These are phyloP conservation scores for Brachionus koreanus DNA, from an alignment of 1,140 invertebrate species.

Conservation along the genomic window DNA sequence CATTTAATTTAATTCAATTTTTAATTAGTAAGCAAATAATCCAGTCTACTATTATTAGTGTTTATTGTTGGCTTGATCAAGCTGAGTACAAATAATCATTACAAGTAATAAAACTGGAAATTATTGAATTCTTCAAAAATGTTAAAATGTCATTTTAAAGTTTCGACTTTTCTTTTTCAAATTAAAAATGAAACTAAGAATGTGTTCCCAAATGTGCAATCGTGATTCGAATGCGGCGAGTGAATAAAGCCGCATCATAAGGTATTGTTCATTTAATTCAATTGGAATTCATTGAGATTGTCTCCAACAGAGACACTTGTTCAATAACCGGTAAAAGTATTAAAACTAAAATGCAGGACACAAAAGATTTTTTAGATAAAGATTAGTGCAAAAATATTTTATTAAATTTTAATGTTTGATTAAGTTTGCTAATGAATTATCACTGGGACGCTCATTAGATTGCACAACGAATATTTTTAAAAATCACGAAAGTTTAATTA, in stretches of 20 bases:
- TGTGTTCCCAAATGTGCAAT: background rate
- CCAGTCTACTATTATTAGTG: no score
- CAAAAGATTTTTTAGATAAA: background rate
- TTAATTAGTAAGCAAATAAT: no score
- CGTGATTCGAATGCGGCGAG: background rate
- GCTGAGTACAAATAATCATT: no score
- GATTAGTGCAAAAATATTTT: background rate
- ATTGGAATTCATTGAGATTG: background rate
- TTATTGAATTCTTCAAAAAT: background rate
- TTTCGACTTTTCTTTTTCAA: background rate
- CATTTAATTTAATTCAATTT: no score
- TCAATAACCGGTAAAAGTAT: background rate
- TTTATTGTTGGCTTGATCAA: no score
- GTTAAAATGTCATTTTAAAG: background rate
- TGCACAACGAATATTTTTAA: conserved; percentile 4
- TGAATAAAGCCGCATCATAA: background rate
- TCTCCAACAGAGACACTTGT: background rate
- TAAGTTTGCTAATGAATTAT: conserved; percentile 23
- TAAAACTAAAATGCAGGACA: background rate
- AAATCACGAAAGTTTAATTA: conserved; percentile 13
- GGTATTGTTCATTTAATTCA: background rate
- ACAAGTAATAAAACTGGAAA: no score
- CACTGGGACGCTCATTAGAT: background rate
- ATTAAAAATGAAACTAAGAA: background rate
- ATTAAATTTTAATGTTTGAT: conserved; percentile 11